Base-by-base conservation (phyloP, 2,797 vertebrate genomes). In the Sparidentex hasta region DNA sequence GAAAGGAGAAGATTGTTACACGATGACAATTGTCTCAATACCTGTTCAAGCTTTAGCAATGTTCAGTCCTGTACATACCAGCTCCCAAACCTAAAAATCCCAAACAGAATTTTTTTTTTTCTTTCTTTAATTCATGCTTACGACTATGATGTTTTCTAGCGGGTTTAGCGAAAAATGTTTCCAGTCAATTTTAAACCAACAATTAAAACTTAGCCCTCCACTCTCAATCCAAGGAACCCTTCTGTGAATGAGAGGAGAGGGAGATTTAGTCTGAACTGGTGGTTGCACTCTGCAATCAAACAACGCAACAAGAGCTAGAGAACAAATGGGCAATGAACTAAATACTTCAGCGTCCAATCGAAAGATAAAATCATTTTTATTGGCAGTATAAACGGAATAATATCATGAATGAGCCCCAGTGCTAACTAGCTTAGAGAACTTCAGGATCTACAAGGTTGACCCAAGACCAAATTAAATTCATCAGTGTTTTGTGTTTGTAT, bases 321-420 rank as follows among this genome's bases (percentile, higher is more conserved):
- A 85, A 78, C 76, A 87, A 79, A 85, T 23, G 27, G 16, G 71
- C 8, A 11, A 29, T 1, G 70, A 83, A 76, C 85, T 80, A 83
- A 77, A 14, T 11, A 27, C 13, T 56, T 57, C 8, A 51, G 20
- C 17, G 14, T 62, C 48, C 51, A 64, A 13, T 11, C 20, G 50
- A 43, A 71, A 54, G 7, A 76, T 13, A 46, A 54, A 71, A 41
- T 4, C 55, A 67, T 46, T 71, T 46, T 67, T 18, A 48, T 5
- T n/a, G 12, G 43, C 9, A 62, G 55, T n/a, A n/a, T 17, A 1
- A 7, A 29, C 12, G 16, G 14, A 33, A 11, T 8, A 54, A 52
- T 27, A 41, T 25, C 48, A 5, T 4, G 25, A 55, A 23, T 23
- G 2, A 11, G 11, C 11, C 71, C 33, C 29, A n/a, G 11, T 52